These are phyloP conservation scores for Margaritifera margaritifera DNA, from an alignment of 2,888 invertebrate genomes.

Conservation along the genomic window DNA sequence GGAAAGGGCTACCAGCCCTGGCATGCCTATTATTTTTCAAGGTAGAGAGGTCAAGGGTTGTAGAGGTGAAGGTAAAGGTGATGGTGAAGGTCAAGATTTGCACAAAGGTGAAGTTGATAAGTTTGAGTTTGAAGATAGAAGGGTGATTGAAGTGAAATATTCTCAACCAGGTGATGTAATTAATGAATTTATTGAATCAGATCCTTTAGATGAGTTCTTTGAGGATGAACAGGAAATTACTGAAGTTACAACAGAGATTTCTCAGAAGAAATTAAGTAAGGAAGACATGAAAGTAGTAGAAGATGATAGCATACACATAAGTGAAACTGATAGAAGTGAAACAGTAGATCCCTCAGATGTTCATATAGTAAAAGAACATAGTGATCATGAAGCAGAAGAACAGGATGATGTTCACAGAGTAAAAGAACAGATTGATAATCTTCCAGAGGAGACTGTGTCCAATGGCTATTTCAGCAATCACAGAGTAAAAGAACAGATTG, in stretches of 20 bases:
- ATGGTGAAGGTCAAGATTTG: conserved; percentile 13
- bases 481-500: not conserved
- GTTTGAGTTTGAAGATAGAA: conserved; percentile 12
- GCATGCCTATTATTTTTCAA: conserved; percentile 30
- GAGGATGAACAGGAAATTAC: not conserved
- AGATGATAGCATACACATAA: not conserved
- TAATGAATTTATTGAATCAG: too few relatives aligned
- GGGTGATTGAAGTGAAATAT: not conserved
- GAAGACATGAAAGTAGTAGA: not conserved
- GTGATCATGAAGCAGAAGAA: conserved; percentile 2
- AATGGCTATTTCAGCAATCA: too few relatives aligned
- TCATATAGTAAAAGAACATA: not conserved
- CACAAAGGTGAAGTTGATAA: not conserved
- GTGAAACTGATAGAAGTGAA: conserved; percentile 1
- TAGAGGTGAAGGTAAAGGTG: conserved; percentile 15
- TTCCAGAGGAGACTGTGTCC: too few relatives aligned
- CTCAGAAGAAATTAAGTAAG: not conserved
- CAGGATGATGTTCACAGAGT: not conserved
- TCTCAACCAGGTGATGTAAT: not conserved
- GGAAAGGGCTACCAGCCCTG: conserved; percentile 26
- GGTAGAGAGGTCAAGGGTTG: conserved; percentile 25
- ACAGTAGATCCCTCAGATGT: conserved; percentile 3
- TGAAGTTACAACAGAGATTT: not conserved
- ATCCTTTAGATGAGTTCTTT: not conserved
- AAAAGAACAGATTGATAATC: not conserved